phyloP scores from a whole-genome alignment of 2,113 vertebrate genomes.

The Microcebus lehilahytsara region DNA sequence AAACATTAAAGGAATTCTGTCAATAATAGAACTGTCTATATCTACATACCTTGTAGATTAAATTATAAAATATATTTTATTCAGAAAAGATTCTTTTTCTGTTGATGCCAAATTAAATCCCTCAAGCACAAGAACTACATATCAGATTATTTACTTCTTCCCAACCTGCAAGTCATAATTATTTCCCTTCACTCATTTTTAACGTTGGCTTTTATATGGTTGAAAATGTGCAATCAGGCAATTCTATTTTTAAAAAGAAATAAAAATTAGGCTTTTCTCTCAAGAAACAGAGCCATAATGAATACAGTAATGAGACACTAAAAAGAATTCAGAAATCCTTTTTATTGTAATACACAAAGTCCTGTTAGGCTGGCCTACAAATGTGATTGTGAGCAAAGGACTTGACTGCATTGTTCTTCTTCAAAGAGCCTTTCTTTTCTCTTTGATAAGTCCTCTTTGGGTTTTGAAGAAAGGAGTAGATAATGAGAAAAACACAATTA shows the following conservation, averaged over 20 bases:
- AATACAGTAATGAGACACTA: conserved; percentile 53
- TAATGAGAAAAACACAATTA: background rate
- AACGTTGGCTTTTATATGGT: conserved; percentile 26
- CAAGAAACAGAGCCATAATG: conserved; percentile 60
- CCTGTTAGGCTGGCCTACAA: background rate
- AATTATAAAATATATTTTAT: conserved; percentile 17
- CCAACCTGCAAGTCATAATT: conserved; percentile 19
- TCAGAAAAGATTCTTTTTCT: background rate
- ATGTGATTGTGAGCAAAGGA: background rate
- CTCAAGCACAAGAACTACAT: background rate
- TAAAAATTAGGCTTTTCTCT: conserved; percentile 33
- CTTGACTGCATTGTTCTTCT: background rate
- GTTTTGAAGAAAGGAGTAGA: conserved; percentile 29
- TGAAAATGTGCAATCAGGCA: conserved; percentile 59
- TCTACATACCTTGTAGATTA: background rate
- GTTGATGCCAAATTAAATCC: conserved; percentile 47
- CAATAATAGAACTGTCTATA: background rate
- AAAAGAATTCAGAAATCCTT: conserved; percentile 56
- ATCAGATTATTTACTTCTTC: conserved; percentile 32
- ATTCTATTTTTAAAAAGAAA: conserved; percentile 30
- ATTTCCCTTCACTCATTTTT: conserved; percentile 40
- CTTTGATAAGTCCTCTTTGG: background rate
- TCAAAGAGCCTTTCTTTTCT: background rate
- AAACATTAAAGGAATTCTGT: conserved; percentile 36
- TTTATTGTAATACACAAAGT: conserved; percentile 38